Base-by-base conservation (phyloP, 2,797 vertebrate species). In the Acestrorhynchus altus region DNA sequence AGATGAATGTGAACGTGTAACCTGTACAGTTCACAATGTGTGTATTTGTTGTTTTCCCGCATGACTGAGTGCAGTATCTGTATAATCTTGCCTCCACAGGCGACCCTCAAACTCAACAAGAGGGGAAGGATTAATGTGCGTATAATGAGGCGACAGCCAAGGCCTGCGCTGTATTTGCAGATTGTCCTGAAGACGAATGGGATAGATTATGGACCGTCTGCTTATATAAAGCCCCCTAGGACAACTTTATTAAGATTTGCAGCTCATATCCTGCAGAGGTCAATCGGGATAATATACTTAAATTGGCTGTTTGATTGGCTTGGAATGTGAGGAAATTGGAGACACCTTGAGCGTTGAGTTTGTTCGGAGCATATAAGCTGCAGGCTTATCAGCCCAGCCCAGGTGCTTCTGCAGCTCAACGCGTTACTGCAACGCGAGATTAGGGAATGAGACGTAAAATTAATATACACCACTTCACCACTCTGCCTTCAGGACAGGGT, bases 301-400 rank as follows among this genome's bases (percentile, higher is more conserved):
- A 84, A 81, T 80, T 80, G 79, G 54, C 51, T 69, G 67, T 77
- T 78, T 83, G 85, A 83, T 80, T 84, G 81, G 76, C 81, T 78
- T 65, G 79, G 80, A 84, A 84, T 83, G 77, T 71, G 72, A 49
- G 83, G 76, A 85, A 85, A 87, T 85, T 77, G 76, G 65, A 85
- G 80, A 82, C 78, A 83, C 78, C 73, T 82, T 83, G 82, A 85
- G 85, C 63, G 56, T 46, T 61, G 74, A 77, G 44, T 16, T 72
- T 63, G 56, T 54, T 42, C 22, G 61, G 46, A 31, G 67, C 51
- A 8, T 26, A 54, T 54, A 74, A 18, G 68, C 42, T 18, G 51
- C 59, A 79, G 77, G 22, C 76, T 81, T 86, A 83, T 83, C 82
- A 79, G 59, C 28, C 31, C 9, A 31, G 80, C 18, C 80, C 82